A percentile compares a stretch with the other conserved stretches of the same genome.
These are phyloP conservation scores for Capromys pilorides DNA, from an alignment of 2,797 vertebrate genomes.

Conservation along the genomic window DNA sequence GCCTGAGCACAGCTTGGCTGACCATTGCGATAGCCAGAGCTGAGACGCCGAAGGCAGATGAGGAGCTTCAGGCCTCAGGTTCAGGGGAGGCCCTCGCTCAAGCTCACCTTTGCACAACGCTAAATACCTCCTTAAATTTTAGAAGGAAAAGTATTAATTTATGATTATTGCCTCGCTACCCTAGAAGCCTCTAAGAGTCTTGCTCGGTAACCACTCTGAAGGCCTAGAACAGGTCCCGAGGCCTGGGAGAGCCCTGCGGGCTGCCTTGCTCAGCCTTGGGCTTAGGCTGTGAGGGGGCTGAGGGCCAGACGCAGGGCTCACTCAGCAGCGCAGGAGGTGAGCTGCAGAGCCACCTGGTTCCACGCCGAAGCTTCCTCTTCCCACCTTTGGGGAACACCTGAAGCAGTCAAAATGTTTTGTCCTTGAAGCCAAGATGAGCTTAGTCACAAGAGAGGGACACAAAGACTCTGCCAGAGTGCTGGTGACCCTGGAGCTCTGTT, in stretches of 20 bases:
- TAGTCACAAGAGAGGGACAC: neutral
- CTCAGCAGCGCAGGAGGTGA: neutral
- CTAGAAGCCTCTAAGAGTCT: neutral
- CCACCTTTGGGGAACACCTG: neutral
- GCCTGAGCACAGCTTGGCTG: neutral
- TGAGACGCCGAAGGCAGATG: accelerated
- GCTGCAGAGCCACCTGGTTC: neutral
- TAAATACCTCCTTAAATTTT: neutral
- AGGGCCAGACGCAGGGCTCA: neutral
- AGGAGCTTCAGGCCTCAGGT: neutral
- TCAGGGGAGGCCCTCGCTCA: neutral
- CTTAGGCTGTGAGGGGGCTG: neutral
- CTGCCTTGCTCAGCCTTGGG: too few species aligned
- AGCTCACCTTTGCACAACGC: neutral
- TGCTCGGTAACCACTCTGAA: neutral
- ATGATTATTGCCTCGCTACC: neutral
- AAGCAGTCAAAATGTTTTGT: neutral
- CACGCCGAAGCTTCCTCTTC: neutral
- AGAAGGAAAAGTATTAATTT: neutral
- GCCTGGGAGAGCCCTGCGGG: neutral
- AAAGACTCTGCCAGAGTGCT: neutral
- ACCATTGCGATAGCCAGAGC: neutral
- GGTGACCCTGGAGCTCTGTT: neutral
- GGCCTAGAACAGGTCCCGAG: neutral
- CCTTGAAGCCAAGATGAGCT: neutral